A percentile compares a stretch with the other conserved stretches of the same genome.
These are phyloP conservation scores for Pseudomyrmex sp. DNA, from an alignment of 1,140 invertebrate genomes.

Conservation along the genomic window DNA sequence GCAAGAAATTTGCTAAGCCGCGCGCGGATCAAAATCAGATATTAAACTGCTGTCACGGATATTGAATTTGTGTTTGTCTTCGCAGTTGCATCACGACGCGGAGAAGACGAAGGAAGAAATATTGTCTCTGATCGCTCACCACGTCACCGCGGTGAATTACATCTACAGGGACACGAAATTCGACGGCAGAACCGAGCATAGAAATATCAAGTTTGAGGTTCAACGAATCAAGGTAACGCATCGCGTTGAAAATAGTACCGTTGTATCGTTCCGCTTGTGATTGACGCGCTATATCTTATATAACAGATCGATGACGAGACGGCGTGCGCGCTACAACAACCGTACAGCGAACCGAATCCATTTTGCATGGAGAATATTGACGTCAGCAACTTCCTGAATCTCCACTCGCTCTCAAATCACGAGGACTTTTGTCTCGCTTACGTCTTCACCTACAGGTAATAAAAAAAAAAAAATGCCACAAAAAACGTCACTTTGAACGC, in stretches of 20 bases:
- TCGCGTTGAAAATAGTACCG: constrained; percentile 9
- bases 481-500: background rate
- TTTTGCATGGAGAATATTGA: constrained; percentile 99
- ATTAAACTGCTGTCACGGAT: background rate
- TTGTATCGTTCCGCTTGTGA: background rate
- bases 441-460: constrained; percentile 96
- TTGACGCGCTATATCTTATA: constrained; percentile 27
- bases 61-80: constrained; percentile 56
- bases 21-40: background rate
- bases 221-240: constrained; percentile 95
- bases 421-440: constrained; percentile 99
- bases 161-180: constrained; percentile 99
- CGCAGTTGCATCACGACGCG: constrained; percentile 88
- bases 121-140: constrained; percentile 97
- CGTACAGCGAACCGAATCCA: constrained; percentile 92
- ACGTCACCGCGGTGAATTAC: constrained; percentile 99
- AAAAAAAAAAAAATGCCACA: background rate
- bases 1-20: background rate
- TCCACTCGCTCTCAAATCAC: constrained; percentile 98
- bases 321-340: constrained; percentile 88
- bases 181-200: constrained; percentile 93
- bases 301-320: constrained; percentile 94
- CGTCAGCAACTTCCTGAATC: constrained; percentile 99
- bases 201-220: constrained; percentile 99
- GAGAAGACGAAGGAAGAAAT: constrained; percentile 98